Evolutionary conservation across 2,888 invertebrate species (phyloP).

Genomic region (Allolobophora icterica): DNA sequence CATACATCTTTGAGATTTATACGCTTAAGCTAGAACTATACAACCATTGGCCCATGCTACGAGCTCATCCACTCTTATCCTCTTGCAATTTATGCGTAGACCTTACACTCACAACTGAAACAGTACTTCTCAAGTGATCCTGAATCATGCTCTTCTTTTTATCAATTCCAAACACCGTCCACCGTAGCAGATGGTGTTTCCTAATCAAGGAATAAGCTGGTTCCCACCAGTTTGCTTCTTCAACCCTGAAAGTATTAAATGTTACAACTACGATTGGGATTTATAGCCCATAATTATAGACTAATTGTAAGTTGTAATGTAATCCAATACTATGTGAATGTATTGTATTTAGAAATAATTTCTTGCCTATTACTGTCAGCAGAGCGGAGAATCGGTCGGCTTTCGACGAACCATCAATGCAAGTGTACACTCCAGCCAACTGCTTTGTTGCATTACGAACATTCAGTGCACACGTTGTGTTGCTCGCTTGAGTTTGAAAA

Average conservation of each 20-base stretch:
- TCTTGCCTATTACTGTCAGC: not conserved
- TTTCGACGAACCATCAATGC: not conserved
- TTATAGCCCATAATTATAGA: not conserved
- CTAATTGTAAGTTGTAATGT: not conserved
- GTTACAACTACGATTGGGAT: not conserved
- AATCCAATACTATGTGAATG: not conserved
- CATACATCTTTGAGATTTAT: too few species aligned
- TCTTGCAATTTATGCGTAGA: too few species aligned
- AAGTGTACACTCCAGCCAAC: not conserved
- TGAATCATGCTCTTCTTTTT: too few species aligned
- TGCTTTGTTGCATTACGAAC: slow-evolving; percentile 8
- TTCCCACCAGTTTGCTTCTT: not conserved
- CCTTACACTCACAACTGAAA: too few species aligned
- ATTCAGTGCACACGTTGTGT: not conserved
- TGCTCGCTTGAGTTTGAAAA: not conserved
- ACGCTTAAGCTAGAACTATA: too few species aligned
- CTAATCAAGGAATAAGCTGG: too few species aligned
- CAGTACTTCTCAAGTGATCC: too few species aligned
- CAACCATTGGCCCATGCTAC: too few species aligned
- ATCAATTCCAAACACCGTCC: too few species aligned
- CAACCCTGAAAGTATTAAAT: not conserved
- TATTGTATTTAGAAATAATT: too few species aligned
- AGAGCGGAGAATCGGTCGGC: not conserved
- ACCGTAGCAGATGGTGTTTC: too few species aligned
- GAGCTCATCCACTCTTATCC: too few species aligned